Base-by-base conservation (phyloP, 2,113 vertebrate genomes). In the Mesembrinibis cayennensis region DNA sequence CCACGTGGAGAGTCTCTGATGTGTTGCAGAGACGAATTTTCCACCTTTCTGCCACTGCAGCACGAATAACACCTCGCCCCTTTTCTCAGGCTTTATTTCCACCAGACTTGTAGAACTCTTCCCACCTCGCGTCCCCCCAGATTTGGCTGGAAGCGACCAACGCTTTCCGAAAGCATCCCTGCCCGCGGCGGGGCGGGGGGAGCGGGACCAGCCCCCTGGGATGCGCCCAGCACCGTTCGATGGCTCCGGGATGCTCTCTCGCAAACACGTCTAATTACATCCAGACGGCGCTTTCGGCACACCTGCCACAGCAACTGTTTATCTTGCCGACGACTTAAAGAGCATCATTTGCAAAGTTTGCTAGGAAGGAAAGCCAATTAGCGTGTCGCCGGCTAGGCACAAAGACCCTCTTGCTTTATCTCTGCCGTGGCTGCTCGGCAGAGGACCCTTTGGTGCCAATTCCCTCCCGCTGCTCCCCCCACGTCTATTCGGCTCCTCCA, bases 81-180 rank as follows among this genome's bases (percentile, higher is more conserved):
- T 13, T 80, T 27, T 26, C 47, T 22, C 36, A 4, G 50, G 59
- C 16, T 53, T 65, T 40, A 40, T 22, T 58, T 32, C 20, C 72
- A 36, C 14, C 4, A 30, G 19, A 21, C 22, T 36, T 0, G 8
- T 3, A 58, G 56, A 58, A 61, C 55, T 5, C 25, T 47, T 58
- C 47, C 76, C 36, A 89, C 70, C 34, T 30, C 1, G 0, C 1
- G 0, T 15, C 10, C 17, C 52, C 47, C 10, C 1, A 0, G 2
- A 38, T 40, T 10, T 12, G 14, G 2, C 44, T 53, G 62, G 50
- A 76, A 70, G 50, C 0, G 0, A 65, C 62, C 36, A 21, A 13
- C 0, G 1, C 26, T 59, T 52, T 36, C 69, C 11, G 0, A 30
- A 66, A n/a, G 58, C 77, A 55, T 53, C 71, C 10, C 40, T 29